Evolutionary conservation across 2,888 invertebrate species (phyloP).

Genomic region (Volucella inflata): DNA sequence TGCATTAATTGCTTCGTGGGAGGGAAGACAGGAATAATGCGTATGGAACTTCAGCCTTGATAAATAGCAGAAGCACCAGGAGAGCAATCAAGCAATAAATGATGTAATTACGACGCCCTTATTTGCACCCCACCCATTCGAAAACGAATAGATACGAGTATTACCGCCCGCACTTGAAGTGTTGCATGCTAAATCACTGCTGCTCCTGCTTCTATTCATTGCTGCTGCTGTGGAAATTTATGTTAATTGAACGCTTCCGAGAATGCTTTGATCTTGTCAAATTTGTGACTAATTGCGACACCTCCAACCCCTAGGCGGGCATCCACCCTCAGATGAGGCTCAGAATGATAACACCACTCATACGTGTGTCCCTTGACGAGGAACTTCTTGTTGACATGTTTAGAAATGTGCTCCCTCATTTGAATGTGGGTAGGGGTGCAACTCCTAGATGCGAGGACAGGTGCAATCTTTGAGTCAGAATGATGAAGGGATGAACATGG

Average conservation of each 20-base stretch:
- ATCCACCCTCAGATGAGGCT: conserved; percentile 3
- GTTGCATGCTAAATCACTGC: conserved; percentile 63
- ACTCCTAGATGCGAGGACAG: conserved; percentile 63
- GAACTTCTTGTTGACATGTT: conserved; percentile 69
- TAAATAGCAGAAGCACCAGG: conserved; percentile 15
- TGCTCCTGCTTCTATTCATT: conserved; percentile 5
- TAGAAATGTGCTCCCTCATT: conserved; percentile 22
- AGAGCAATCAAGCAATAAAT: conserved; percentile 73
- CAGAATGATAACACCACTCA: conserved; percentile 60
- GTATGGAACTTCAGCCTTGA: not conserved
- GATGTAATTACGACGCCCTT: conserved; percentile 74
- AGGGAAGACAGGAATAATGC: not conserved
- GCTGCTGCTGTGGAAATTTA: conserved; percentile 69
- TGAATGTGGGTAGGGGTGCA: conserved; percentile 28
- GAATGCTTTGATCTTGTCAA: conserved; percentile 78
- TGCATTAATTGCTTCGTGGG: conserved; percentile 59
- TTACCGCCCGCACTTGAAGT: conserved; percentile 62
- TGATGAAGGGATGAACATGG: conserved; percentile 61
- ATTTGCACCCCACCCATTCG: conserved; percentile 51
- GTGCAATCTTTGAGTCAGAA: conserved; percentile 52
- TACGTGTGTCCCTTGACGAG: conserved; percentile 49
- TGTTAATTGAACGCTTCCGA: conserved; percentile 77
- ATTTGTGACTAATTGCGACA: conserved; percentile 78
- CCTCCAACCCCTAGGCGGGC: conserved; percentile 47
- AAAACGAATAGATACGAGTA: conserved; percentile 32